A percentile compares a stretch with the other conserved stretches of the same genome.
Evolutionary conservation across 2,888 invertebrate genomes (phyloP).

Genomic region (Antheraea yamamai): DNA sequence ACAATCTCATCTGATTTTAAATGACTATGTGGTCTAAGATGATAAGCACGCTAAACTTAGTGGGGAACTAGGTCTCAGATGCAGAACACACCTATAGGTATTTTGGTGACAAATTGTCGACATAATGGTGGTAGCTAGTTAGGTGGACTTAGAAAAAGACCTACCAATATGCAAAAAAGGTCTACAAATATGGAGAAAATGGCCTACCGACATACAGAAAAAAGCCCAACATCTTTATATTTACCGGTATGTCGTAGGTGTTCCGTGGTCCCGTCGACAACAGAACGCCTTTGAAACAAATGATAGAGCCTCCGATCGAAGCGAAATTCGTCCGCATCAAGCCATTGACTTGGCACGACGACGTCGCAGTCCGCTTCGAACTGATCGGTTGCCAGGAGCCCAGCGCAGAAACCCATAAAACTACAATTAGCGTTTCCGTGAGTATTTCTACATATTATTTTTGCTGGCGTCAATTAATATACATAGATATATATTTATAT

Average conservation of each 20-base stretch:
- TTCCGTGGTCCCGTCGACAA: conserved; percentile 88
- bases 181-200: background rate
- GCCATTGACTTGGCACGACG: conserved; percentile 89
- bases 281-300: conserved; percentile 81
- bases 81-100: too few species aligned
- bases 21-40: too few species aligned
- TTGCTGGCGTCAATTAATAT: background rate
- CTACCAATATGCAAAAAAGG: background rate
- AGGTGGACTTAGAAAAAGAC: too few species aligned
- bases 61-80: too few species aligned
- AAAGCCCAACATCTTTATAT: background rate
- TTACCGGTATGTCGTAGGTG: conserved; percentile 61
- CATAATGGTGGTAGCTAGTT: background rate
- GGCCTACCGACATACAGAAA: background rate
- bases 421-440: conserved; percentile 33
- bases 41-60: too few species aligned
- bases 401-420: conserved; percentile 30
- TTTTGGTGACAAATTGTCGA: too few species aligned
- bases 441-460: conserved; percentile 20
- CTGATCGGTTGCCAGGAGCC: conserved; percentile 85
- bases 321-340: conserved; percentile 87
- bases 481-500: too few species aligned
- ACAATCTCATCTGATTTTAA: too few species aligned
- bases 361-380: conserved; percentile 85
- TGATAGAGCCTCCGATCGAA: conserved; percentile 88